phyloP scores from a whole-genome alignment of 2,797 vertebrate genomes.

The Masticophis lateralis region DNA sequence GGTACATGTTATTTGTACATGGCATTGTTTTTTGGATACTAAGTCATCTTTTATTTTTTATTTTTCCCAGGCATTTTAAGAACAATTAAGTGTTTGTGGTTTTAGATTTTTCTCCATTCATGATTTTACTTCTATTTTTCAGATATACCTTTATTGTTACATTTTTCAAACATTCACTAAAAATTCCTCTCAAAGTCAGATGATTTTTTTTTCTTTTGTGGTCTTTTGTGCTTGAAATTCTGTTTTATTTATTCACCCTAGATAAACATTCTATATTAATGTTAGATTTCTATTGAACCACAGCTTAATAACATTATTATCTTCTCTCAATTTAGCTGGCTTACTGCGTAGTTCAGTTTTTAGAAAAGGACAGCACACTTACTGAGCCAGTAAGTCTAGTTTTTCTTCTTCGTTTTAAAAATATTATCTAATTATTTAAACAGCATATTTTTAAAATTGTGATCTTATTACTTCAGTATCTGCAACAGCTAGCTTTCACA shows the following conservation, averaged over 20 bases:
- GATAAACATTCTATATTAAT: background rate
- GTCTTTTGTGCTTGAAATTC: background rate
- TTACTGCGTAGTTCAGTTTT: slow-evolving; percentile 97
- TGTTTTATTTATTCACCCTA: background rate
- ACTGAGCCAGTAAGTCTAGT: slow-evolving; percentile 89
- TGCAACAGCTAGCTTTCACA: background rate
- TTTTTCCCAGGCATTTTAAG: background rate
- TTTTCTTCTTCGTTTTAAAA: background rate
- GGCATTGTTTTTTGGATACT: background rate
- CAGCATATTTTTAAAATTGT: background rate
- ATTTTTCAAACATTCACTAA: background rate
- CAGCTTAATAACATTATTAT: background rate
- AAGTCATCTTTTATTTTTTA: background rate
- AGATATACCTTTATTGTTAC: background rate
- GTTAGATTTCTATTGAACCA: background rate
- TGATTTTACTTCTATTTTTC: background rate
- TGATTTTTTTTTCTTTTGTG: background rate
- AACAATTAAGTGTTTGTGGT: background rate
- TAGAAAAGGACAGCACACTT: slow-evolving; percentile 99
- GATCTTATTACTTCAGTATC: background rate
- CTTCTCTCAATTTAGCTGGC: slow-evolving; percentile 81
- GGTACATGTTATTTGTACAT: background rate
- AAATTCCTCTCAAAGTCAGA: background rate
- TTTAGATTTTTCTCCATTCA: background rate
- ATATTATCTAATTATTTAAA: background rate